Evolutionary conservation across 2,888 invertebrate genomes (phyloP), one percentile per base, ranked within the genome.

Genomic region (Tethea ocularis): DNA sequence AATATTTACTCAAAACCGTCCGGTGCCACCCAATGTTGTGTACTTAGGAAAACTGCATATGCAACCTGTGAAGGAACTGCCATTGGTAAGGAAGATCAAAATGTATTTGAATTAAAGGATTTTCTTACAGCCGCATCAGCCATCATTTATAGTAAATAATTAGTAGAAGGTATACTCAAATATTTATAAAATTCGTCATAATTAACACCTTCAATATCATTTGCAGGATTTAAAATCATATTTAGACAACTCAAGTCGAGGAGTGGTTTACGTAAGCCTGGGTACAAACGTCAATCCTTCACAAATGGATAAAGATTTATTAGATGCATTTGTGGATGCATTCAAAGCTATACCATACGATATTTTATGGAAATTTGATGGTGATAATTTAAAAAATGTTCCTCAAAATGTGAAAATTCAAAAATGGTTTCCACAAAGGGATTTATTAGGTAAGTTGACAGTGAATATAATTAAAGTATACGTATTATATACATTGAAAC

Each of bases 391-490:
- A 15, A 52, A 66, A 0, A 57, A 56, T 11, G 17, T 63, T 3
- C 71, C 78, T 7, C 62, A 68, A 10, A 79, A 78, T 52, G 62
- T 78, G n/a, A 72, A 57, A 53, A 68, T 71, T 10, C 63, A 74
- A 26, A 75, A 77, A 56, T 79, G 79, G 76, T 74, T 78, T 26
- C 79, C 78, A 6, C 79, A 78, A 51, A 63, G 72, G 36, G 78
- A 78, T 60, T 63, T 78, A 26, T 62, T 74, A 20, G 51, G 72
- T 71, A 52, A 52, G 66, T 68, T n/a, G n/a, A n/a, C n/a, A n/a
- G n/a, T n/a, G n/a, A n/a, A 38, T 52, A 23, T 7, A 38, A 5
- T 3, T 3, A 13, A 38, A n/a, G 38, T n/a, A 13, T 10, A 23
- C 3, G 23, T 51, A 23, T 0, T 4, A 0, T 11, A 11, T 51